Evolutionary conservation across 2,797 vertebrate genomes (phyloP), one percentile per base, ranked within the genome.

Genomic region (Mustela erminea): DNA sequence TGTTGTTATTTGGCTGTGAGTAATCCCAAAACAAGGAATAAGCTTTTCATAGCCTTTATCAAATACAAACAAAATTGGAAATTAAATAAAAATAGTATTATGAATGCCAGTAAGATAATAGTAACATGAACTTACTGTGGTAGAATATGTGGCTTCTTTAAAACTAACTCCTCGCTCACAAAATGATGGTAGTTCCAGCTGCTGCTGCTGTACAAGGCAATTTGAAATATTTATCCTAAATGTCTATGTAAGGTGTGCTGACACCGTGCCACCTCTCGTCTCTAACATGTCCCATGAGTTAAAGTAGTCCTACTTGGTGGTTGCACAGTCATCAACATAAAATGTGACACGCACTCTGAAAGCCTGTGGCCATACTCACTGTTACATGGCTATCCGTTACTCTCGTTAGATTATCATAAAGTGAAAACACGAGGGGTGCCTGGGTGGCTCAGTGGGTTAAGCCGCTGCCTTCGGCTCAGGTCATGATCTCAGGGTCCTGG

Each of bases 81-180:
- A 75, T 43, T 89, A 58, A 68, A 18, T 85, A 77, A 62, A 75
- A 88, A 27, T 41, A 38, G 29, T 52, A n/a, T 3, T 62, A n/a
- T 35, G 25, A 70, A 35, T 13, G 20, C 6, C 38, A 95, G 11
- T 60, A 80, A 25, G 72, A 94, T 84, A 94, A 46, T 10, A 77
- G 9, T 74, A 54, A 66, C 29, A 54, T 62, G 78, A 52, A 90
- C 54, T 87, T 60, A 86, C 86, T 27, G 1, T 68, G 14, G 25
- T 80, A n/a, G 20, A 14, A 62, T 21, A 80, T 58, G 13, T 32
- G 83, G 32, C 25, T 88, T 88, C 88, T 92, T 85, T 66, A 74
- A 87, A 93, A 43, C 68, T 80, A 92, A 95, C 75, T 92, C 54
- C 87, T 78, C n/a, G 27, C 60, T 90, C 32, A 88, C 29, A 80